A percentile compares a stretch with the other conserved stretches of the same genome.
Evolutionary conservation across 2,888 invertebrate species (phyloP).

Genomic region (Drosophila niveifrons): DNA sequence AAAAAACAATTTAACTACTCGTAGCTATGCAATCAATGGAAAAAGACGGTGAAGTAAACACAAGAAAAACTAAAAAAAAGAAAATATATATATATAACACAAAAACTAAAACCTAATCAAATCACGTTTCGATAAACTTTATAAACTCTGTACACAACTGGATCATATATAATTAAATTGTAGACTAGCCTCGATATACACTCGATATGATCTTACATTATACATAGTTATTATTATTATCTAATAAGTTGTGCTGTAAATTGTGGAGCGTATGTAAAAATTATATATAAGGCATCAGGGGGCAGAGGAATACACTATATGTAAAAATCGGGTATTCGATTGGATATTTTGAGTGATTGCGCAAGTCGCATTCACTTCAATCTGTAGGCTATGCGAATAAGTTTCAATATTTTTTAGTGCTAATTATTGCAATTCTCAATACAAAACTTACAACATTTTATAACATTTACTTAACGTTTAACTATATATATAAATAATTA

Average conservation of each 20-base stretch:
- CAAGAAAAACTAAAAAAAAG: slow-evolving; percentile 22
- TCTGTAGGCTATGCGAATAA: slow-evolving; percentile 51
- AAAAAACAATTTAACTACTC: slow-evolving; percentile 33
- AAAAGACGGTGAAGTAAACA: slow-evolving; percentile 77
- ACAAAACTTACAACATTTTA: slow-evolving; percentile 56
- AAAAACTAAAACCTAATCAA: slow-evolving; percentile 17
- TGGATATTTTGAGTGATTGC: slow-evolving; percentile 60
- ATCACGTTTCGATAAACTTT: slow-evolving; percentile 41
- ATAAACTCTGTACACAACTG: slow-evolving; percentile 37
- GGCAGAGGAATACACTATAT: not conserved
- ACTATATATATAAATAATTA: slow-evolving; percentile 39
- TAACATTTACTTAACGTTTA: slow-evolving; percentile 80
- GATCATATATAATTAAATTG: slow-evolving; percentile 24
- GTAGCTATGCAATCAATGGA: slow-evolving; percentile 81
- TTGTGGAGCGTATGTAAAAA: slow-evolving; percentile 40
- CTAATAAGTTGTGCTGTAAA: slow-evolving; percentile 46
- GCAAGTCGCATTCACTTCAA: slow-evolving; percentile 12
- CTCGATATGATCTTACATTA: slow-evolving; percentile 25
- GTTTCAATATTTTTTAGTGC: slow-evolving; percentile 71
- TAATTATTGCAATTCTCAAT: slow-evolving; percentile 80
- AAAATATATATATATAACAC: slow-evolving; percentile 28
- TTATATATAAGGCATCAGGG: slow-evolving; percentile 43
- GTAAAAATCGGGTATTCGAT: not conserved
- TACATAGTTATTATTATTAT: slow-evolving; percentile 28
- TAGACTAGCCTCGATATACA: slow-evolving; percentile 32